Percentiles rank a stretch among this genome's conserved stretches.
These are phyloP conservation scores for Ylistrum balloti DNA, from an alignment of 1,140 invertebrate species.

Conservation along the genomic window DNA sequence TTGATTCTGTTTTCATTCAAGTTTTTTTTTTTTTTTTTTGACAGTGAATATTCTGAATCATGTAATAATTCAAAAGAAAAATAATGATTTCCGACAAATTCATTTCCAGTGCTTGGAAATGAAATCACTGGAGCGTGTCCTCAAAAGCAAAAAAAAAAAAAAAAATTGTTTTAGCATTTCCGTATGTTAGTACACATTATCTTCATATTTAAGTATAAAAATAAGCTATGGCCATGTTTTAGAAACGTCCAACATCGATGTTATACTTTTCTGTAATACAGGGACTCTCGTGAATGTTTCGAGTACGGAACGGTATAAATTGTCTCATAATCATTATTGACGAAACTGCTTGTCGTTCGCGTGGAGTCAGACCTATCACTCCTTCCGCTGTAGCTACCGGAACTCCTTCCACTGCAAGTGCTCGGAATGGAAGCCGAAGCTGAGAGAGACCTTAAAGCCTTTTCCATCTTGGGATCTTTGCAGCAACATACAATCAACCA, in stretches of 20 bases:
- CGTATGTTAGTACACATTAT: neutral
- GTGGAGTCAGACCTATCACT: slow-evolving; percentile 66
- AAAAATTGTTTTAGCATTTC: neutral
- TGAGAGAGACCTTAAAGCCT: slow-evolving; percentile 63
- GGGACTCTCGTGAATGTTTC: slow-evolving; percentile 48
- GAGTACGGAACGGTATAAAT: slow-evolving; percentile 54
- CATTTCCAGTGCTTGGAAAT: no score
- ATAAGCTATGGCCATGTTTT: neutral
- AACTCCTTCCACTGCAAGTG: slow-evolving; percentile 64
- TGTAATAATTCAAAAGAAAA: no score
- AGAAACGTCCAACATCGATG: neutral
- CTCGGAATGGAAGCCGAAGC: slow-evolving; percentile 64
- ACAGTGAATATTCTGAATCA: no score
- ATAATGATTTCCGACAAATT: no score
- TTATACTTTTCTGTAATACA: slow-evolving; percentile 60
- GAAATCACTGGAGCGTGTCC: no score
- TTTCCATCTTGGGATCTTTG: slow-evolving; percentile 57
- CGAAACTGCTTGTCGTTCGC: slow-evolving; percentile 63
- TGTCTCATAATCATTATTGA: slow-evolving; percentile 57
- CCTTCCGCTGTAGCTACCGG: slow-evolving; percentile 23
- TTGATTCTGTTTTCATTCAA: no score
- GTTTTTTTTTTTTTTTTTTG: no score
- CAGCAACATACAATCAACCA: slow-evolving; percentile 76
- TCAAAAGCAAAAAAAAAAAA: no score
- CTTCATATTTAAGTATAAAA: neutral